Conservation (phyloP, 53 echinoderm and acorn worm species). For the Pentamera pediparva region DNA sequence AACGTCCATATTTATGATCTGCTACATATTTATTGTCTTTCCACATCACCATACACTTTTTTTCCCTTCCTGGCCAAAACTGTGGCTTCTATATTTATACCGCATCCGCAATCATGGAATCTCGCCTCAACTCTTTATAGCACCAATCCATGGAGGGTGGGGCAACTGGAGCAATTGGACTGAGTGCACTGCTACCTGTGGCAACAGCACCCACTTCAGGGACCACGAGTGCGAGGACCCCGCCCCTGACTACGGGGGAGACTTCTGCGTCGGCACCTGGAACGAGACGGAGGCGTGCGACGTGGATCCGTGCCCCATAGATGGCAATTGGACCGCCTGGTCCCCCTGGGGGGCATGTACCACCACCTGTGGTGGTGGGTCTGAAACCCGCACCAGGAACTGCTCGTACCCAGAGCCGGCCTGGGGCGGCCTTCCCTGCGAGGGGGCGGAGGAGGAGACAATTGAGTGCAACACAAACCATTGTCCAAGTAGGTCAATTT, state of each 20-base stretch:
- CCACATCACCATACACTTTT: too few relatives aligned
- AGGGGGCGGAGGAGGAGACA: conserved; percentile 16
- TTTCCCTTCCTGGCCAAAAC: too few relatives aligned
- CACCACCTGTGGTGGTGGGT: conserved; percentile 45
- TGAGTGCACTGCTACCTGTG: conserved; percentile 47
- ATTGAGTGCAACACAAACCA: conserved; percentile 33
- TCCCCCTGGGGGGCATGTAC: conserved; percentile 41
- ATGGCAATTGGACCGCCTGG: conserved; percentile 25
- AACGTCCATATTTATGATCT: too few relatives aligned
- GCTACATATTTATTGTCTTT: too few relatives aligned
- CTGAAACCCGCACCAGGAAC: conserved; percentile 20
- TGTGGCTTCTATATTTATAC: too few relatives aligned
- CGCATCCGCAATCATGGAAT: too few relatives aligned
- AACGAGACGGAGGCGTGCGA: conserved; percentile 27
- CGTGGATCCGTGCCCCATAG: conserved; percentile 44
- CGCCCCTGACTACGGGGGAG: conserved; percentile 51
- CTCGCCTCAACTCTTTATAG: too few relatives aligned
- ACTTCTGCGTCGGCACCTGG: conserved; percentile 36
- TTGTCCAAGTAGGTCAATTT: conserved; percentile 15
- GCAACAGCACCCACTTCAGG: conserved; percentile 19
- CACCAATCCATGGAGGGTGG: conserved; percentile 55
- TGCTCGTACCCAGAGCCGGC: conserved; percentile 47
- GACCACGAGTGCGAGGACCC: conserved; percentile 50
- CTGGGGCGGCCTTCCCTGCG: conserved; percentile 49
- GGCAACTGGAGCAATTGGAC: conserved; percentile 47